A percentile compares a stretch with the other conserved stretches of the same genome.
These are phyloP conservation scores for Euplexia lucipara DNA, from an alignment of 2,888 invertebrate genomes.

Conservation along the genomic window DNA sequence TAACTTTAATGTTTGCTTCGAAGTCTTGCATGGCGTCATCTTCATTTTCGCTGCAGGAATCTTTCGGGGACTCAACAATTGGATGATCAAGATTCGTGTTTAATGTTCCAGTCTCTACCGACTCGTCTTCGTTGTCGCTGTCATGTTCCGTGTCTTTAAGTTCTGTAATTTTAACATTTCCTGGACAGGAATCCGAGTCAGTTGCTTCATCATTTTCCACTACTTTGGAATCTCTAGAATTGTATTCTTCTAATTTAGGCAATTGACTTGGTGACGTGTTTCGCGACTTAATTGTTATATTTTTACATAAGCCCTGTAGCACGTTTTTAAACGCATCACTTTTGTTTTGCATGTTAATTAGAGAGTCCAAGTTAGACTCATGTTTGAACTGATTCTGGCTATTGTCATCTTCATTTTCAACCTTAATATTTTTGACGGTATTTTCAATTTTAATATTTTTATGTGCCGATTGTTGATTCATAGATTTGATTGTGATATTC, in stretches of 20 bases:
- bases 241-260: conserved; percentile 60
- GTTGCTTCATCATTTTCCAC: conserved; percentile 64
- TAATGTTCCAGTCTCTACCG: conserved; percentile 57
- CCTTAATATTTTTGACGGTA: conserved; percentile 36
- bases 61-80: conserved; percentile 77
- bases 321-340: conserved; percentile 72
- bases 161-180: conserved; percentile 81
- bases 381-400: conserved; percentile 47
- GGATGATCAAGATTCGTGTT: conserved; percentile 62
- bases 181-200: conserved; percentile 71
- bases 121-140: conserved; percentile 67
- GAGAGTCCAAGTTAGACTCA: conserved; percentile 53
- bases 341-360: conserved; percentile 49
- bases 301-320: conserved; percentile 80
- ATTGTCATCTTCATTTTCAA: conserved; percentile 53
- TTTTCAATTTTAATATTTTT: conserved; percentile 50
- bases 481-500: conserved; percentile 78
- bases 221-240: conserved; percentile 63
- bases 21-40: conserved; percentile 71
- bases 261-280: conserved; percentile 72
- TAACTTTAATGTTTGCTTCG: conserved; percentile 72
- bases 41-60: conserved; percentile 70
- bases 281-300: conserved; percentile 82
- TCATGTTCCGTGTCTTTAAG: conserved; percentile 61
- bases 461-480: conserved; percentile 51